These are phyloP conservation scores for Poeciliopsis retropinna DNA, from an alignment of 2,113 vertebrate species.

Conservation along the genomic window DNA sequence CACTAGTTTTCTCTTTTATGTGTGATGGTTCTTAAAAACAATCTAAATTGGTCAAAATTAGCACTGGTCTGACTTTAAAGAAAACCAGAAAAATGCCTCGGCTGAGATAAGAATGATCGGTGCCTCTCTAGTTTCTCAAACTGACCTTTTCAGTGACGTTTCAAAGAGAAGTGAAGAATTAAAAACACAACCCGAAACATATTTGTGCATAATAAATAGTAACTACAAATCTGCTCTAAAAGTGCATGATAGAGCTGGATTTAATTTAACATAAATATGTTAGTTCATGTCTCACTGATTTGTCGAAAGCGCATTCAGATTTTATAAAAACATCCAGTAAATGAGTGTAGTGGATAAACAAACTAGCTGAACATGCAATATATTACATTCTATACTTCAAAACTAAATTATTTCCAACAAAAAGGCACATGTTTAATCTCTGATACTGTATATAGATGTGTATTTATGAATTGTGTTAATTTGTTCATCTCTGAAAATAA, in stretches of 20 bases:
- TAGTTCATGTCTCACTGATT: not conserved
- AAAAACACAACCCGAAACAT: constrained; percentile 4
- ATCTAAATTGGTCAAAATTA: not conserved
- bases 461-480: not conserved
- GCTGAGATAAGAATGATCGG: too few species aligned
- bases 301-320: not conserved
- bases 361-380: not conserved
- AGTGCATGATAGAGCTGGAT: not conserved
- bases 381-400: not conserved
- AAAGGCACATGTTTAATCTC: not conserved
- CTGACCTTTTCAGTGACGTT: too few species aligned
- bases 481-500: not conserved
- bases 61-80: not conserved
- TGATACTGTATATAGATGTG: not conserved
- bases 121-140: too few species aligned
- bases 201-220: not conserved
- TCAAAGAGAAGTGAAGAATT: not conserved
- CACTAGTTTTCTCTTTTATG: too few species aligned
- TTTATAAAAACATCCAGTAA: constrained; percentile 3
- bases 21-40: too few species aligned
- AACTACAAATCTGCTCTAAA: not conserved
- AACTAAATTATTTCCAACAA: not conserved
- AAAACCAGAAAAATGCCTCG: too few species aligned
- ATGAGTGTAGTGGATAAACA: not conserved
- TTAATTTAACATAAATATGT: constrained; percentile 8